Evolutionary conservation across 2,888 invertebrate species (phyloP).

Genomic region (Melieria picta): DNA sequence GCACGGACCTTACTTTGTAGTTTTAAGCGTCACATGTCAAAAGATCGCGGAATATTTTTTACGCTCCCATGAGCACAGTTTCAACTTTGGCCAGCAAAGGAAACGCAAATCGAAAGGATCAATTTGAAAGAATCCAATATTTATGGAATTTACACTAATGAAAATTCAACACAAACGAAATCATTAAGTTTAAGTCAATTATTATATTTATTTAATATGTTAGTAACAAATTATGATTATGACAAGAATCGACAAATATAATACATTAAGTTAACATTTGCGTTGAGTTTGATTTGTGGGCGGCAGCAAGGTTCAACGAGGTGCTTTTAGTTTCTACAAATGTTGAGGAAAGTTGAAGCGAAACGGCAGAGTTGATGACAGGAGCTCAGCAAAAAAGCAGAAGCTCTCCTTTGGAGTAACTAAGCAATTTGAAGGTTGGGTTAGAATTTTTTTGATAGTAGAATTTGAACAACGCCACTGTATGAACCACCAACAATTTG

Average conservation of each 20-base stretch:
- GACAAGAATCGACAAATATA: slow-evolving; percentile 33
- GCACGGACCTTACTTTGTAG: not conserved
- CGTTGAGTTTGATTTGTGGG: too few relatives aligned
- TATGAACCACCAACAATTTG: too few relatives aligned
- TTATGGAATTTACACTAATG: slow-evolving; percentile 29
- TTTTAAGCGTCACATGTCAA: not conserved
- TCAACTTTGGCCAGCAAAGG: slow-evolving; percentile 1
- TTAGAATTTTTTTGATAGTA: too few relatives aligned
- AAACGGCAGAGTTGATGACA: too few relatives aligned
- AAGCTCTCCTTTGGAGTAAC: too few relatives aligned
- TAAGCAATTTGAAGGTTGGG: too few relatives aligned
- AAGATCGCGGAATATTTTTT: slow-evolving; percentile 5
- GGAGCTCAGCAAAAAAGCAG: too few relatives aligned
- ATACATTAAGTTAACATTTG: slow-evolving; percentile 24
- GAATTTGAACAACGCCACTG: too few relatives aligned
- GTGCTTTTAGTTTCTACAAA: too few relatives aligned
- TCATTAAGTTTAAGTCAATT: slow-evolving; percentile 31
- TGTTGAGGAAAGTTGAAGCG: too few relatives aligned
- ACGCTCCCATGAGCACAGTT: not conserved
- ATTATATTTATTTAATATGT: slow-evolving; percentile 37
- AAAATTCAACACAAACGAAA: slow-evolving; percentile 24
- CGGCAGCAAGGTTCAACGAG: too few relatives aligned
- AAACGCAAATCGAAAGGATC: slow-evolving; percentile 19
- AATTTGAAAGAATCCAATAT: slow-evolving; percentile 5
- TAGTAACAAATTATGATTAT: slow-evolving; percentile 31